Evolutionary conservation across 2,797 vertebrate genomes (phyloP).

Genomic region (Acestrorhynchus altus): DNA sequence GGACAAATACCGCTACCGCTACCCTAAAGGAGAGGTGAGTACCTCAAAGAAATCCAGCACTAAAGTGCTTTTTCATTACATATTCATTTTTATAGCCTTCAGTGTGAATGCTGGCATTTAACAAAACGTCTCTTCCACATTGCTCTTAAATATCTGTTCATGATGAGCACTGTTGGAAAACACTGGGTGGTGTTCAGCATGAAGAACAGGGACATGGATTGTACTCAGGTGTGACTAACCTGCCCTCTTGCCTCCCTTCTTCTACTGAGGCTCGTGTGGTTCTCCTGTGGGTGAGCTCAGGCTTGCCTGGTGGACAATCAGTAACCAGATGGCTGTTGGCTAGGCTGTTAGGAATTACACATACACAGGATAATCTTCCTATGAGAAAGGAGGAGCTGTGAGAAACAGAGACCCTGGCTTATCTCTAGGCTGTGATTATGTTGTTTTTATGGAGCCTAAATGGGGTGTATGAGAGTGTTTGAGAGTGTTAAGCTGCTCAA

Average conservation of each 20-base stretch:
- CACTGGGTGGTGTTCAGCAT: no score
- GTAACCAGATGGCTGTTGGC: conserved; percentile 57
- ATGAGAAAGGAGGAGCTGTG: conserved; percentile 40
- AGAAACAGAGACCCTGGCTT: conserved; percentile 54
- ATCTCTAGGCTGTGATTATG: conserved; percentile 19
- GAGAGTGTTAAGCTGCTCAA: conserved; percentile 29
- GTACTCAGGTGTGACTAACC: background rate
- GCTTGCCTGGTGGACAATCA: background rate
- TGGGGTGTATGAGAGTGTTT: background rate
- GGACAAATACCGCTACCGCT: conserved; percentile 98
- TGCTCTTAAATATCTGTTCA: no score
- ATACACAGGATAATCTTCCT: conserved; percentile 35
- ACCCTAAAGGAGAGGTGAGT: conserved; percentile 96
- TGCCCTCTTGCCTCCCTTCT: no score
- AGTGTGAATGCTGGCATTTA: no score
- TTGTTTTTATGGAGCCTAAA: conserved; percentile 28
- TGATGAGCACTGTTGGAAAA: no score
- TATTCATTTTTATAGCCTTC: background rate
- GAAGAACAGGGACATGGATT: no score
- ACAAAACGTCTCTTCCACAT: no score
- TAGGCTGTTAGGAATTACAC: conserved; percentile 58
- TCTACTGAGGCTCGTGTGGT: background rate
- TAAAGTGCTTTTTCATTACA: background rate
- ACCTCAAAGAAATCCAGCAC: no score
- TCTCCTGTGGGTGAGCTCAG: background rate